A percentile compares a stretch with the other conserved stretches of the same genome.
These are phyloP conservation scores for Orycteropus afer DNA, from an alignment of 2,113 vertebrate species.

Conservation along the genomic window DNA sequence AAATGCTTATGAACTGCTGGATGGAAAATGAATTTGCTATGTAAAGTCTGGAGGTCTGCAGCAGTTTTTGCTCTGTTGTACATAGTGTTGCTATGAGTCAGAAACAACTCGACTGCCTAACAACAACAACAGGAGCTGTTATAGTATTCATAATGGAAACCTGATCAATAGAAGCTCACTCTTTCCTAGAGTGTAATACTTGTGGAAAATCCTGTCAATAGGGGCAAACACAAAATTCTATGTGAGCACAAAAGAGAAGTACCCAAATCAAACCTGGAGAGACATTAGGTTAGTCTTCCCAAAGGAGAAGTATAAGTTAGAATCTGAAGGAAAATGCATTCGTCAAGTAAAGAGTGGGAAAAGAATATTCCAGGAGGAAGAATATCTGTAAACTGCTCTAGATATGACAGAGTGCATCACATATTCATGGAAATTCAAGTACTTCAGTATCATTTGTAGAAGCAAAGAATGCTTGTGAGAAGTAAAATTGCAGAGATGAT, in stretches of 20 bases:
- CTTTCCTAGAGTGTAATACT: neutral
- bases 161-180: neutral
- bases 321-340: neutral
- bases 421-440: neutral
- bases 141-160: neutral
- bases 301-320: neutral
- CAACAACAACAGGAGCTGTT: neutral
- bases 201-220: neutral
- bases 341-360: neutral
- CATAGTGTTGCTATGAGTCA: too few species aligned
- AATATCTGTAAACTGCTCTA: neutral
- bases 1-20: too few species aligned
- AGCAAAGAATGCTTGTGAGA: neutral
- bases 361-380: neutral
- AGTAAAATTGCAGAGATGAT: neutral
- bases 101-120: too few species aligned
- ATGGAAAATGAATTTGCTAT: too few species aligned
- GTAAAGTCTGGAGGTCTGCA: too few species aligned
- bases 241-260: neutral
- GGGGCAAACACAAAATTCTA: neutral
- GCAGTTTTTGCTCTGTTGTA: too few species aligned
- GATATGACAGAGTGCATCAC: neutral
- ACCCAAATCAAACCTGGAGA: neutral
- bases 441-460: neutral
- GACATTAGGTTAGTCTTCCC: neutral